A percentile compares a stretch with the other conserved stretches of the same genome.
phyloP scores from a whole-genome alignment of 2,888 invertebrate species.

The Dendrolimus houi region DNA sequence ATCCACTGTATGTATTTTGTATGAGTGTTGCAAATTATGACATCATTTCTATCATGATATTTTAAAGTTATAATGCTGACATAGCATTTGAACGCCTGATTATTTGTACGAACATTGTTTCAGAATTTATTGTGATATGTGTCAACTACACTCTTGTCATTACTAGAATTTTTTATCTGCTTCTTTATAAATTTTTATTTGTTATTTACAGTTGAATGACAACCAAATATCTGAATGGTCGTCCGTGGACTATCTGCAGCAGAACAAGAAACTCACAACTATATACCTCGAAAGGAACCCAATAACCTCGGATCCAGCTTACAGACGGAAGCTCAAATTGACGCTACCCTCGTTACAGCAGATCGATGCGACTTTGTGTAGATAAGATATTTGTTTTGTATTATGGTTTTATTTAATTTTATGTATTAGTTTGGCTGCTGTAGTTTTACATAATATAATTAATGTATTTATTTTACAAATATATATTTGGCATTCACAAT shows the following conservation, averaged over 20 bases:
- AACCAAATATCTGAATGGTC: constrained; percentile 92
- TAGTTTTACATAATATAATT: constrained; percentile 11
- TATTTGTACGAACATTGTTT: no score
- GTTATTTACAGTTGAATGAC: constrained; percentile 86
- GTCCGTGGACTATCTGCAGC: constrained; percentile 83
- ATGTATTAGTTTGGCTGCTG: not conserved
- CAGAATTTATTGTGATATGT: no score
- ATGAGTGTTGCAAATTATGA: no score
- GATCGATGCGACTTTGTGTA: constrained; percentile 96
- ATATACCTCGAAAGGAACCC: constrained; percentile 98
- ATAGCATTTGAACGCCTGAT: no score
- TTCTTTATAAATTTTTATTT: not conserved
- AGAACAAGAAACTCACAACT: constrained; percentile 83
- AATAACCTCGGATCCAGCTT: constrained; percentile 85
- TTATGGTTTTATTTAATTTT: not conserved
- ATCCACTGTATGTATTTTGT: no score
- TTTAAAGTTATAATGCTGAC: no score
- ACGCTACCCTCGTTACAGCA: constrained; percentile 90
- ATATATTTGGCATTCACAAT: not conserved
- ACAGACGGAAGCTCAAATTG: constrained; percentile 93
- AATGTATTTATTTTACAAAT: constrained; percentile 10
- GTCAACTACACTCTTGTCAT: no score
- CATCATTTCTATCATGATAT: no score
- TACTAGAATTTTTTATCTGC: no score
- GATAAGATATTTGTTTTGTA: constrained; percentile 55